Percentiles rank a stretch among this genome's conserved stretches.
Conservation (phyloP, 1,140 invertebrate species). For the Lasioglossum baleicum region DNA sequence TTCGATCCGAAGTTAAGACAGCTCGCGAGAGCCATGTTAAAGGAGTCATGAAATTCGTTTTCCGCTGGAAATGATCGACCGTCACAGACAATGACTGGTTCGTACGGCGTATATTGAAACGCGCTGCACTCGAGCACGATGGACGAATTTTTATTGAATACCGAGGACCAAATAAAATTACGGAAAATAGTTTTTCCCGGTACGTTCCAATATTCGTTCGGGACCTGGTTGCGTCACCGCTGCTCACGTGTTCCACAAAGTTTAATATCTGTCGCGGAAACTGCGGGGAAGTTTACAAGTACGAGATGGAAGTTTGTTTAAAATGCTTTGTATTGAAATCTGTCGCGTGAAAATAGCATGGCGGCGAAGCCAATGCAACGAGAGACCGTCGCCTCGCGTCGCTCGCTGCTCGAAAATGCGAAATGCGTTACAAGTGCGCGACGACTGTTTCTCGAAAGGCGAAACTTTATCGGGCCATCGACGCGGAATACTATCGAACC, state of each 20-base stretch:
- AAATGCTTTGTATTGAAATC: slow-evolving; percentile 32
- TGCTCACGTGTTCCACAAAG: slow-evolving; percentile 57
- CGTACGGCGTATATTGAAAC: too few relatives aligned
- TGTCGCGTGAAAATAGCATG: slow-evolving; percentile 31
- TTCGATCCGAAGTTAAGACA: too few relatives aligned
- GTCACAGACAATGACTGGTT: too few relatives aligned
- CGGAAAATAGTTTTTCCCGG: background rate
- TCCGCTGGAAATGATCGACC: too few relatives aligned
- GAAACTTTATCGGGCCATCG: slow-evolving; percentile 31
- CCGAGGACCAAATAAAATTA: too few relatives aligned
- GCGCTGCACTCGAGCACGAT: too few relatives aligned
- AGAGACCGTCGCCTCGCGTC: slow-evolving; percentile 10
- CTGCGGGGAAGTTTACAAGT: background rate
- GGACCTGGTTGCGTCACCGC: background rate
- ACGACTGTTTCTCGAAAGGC: slow-evolving; percentile 23
- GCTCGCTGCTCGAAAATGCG: slow-evolving; percentile 26
- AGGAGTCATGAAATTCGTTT: too few relatives aligned
- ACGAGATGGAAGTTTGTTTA: slow-evolving; percentile 27
- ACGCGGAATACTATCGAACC: slow-evolving; percentile 35
- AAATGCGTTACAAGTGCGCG: slow-evolving; percentile 45
- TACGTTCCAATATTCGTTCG: background rate
- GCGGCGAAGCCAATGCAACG: slow-evolving; percentile 31
- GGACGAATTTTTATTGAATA: too few relatives aligned
- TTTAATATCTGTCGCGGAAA: background rate
- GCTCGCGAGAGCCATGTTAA: too few relatives aligned